Evolutionary conservation across 2,797 vertebrate genomes (phyloP), one percentile per base, ranked within the genome.

Genomic region (Gorsachius magnificus): DNA sequence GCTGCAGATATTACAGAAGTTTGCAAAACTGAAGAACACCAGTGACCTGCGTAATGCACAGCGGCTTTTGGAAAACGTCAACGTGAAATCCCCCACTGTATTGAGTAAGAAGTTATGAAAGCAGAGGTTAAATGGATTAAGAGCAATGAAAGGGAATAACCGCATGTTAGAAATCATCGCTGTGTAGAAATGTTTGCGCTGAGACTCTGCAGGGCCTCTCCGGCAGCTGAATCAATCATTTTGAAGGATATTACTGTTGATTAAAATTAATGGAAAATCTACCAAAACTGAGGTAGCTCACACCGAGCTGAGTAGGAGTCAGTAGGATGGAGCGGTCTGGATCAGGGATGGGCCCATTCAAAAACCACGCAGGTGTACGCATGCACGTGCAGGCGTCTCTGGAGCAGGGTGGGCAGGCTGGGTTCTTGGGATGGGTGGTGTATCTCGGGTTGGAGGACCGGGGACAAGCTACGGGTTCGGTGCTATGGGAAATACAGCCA

Each of bases 51-150:
- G 46, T 79, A 82, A 89, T 6, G 29, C 48, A 35, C 77, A 35
- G 66, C 61, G 81, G 13, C 66, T 76, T 80, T 80, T 61, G 18
- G 14, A 63, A 87, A 76, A 76, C 58, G 81, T 79, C 35, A 24
- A 6, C 2, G 13, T 68, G 63, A 82, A 92, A 66, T n/a, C 82
- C 90, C 82, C 71, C 60, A 6, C 24, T 11, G 76, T 41, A 31
- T 54, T 69, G 58, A 72, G 66, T 45, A 41, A 81, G 74, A 79
- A 58, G 28, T 35, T 69, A 31, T 18, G 63, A 82, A 83, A 95
- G 76, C 82, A 83, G 76, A 60, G 94, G 82, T 85, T 94, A 93
- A 91, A 86, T 83, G 79, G 87, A 90, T 95, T 87, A 93, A 88
- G 93, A 93, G 83, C 88, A 60, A 48, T 64, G 85, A 83, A 80